Conservation (phyloP, 2,797 vertebrate genomes). For the Lagocephalus sceleratus region DNA sequence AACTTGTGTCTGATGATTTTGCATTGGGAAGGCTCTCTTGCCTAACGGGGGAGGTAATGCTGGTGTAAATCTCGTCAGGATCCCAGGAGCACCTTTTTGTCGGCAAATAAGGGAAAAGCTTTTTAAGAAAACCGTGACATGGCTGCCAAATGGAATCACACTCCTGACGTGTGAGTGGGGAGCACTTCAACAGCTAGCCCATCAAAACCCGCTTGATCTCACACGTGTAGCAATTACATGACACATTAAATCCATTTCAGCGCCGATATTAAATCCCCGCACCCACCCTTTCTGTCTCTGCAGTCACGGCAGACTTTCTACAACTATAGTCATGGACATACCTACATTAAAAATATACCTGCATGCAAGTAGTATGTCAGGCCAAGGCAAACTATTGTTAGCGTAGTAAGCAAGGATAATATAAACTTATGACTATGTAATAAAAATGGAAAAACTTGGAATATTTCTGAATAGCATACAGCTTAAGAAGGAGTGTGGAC, state of each 20-base stretch:
- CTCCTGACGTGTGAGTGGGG: constrained; percentile 53
- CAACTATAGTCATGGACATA: constrained; percentile 16
- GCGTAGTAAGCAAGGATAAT: too few relatives aligned
- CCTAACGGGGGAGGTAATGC: constrained; percentile 25
- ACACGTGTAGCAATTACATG: constrained; percentile 64
- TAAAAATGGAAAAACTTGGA: too few relatives aligned
- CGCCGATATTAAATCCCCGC: constrained; percentile 5
- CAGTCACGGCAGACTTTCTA: constrained; percentile 15
- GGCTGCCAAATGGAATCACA: constrained; percentile 67
- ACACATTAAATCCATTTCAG: constrained; percentile 61
- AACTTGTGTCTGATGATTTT: constrained; percentile 23
- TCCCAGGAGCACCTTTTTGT: constrained; percentile 54
- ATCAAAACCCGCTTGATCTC: constrained; percentile 62
- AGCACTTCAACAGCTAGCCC: constrained; percentile 60
- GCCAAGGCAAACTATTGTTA: neutral
- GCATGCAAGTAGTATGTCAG: too few relatives aligned
- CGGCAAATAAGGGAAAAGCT: constrained; percentile 54
- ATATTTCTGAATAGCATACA: too few relatives aligned
- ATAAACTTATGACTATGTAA: too few relatives aligned
- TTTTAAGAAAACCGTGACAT: constrained; percentile 54
- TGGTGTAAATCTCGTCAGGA: constrained; percentile 33
- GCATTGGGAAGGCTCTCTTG: constrained; percentile 10
- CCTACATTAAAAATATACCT: constrained; percentile 20
- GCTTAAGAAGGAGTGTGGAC: too few relatives aligned
- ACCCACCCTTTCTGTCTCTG: neutral